phyloP scores from a whole-genome alignment of 2,888 invertebrate genomes.

The Bibio marci region DNA sequence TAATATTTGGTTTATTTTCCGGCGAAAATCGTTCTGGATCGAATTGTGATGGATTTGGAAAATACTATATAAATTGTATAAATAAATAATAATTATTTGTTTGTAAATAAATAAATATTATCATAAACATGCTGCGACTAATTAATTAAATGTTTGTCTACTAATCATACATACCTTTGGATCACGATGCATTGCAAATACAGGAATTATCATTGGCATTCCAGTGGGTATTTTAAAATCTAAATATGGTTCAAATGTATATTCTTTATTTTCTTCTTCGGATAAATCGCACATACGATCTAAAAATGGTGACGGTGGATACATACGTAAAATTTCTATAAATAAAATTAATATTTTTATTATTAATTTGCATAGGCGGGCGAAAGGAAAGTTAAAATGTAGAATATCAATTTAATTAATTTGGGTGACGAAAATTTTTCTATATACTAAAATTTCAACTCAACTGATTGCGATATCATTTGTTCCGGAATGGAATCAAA shows the following conservation, averaged over 20 bases:
- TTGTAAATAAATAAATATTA: too few relatives aligned
- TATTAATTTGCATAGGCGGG: too few relatives aligned
- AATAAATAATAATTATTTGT: neutral
- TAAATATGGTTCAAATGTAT: conserved; percentile 18
- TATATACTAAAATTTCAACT: too few relatives aligned
- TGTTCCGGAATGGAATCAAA: too few relatives aligned
- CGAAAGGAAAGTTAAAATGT: too few relatives aligned
- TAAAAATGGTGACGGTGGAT: conserved; percentile 25
- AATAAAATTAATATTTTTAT: too few relatives aligned
- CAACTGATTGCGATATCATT: too few relatives aligned
- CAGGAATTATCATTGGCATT: conserved; percentile 24
- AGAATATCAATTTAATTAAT: too few relatives aligned
- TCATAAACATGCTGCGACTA: too few relatives aligned
- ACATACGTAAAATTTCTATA: conserved; percentile 24
- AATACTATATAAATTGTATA: conserved; percentile 16
- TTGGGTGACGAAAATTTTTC: too few relatives aligned
- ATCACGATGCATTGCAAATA: conserved; percentile 24
- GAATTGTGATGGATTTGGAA: conserved; percentile 22
- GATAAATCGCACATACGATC: conserved; percentile 21
- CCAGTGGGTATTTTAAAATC: conserved; percentile 18
- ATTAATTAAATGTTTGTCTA: too few relatives aligned
- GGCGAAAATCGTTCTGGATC: conserved; percentile 26
- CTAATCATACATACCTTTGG: conserved; percentile 15
- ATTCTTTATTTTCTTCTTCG: conserved; percentile 12
- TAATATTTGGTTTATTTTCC: conserved; percentile 19